phyloP scores from a whole-genome alignment of 2,797 vertebrate species.

The Clarias pachynema region DNA sequence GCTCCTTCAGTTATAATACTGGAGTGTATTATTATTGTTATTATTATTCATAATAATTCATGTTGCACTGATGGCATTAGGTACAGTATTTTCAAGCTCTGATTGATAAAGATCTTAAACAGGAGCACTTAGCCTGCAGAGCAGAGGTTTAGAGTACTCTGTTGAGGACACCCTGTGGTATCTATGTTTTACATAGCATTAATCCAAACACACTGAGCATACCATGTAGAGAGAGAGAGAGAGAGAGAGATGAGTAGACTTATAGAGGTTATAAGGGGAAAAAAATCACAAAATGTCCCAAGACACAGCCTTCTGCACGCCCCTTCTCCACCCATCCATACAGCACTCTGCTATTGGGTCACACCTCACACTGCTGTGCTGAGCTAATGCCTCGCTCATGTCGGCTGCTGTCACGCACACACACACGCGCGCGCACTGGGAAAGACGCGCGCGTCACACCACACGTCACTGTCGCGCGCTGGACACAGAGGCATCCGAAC shows the following conservation, averaged over 20 bases:
- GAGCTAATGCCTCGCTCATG: not conserved
- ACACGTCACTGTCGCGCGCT: slow-evolving; percentile 43
- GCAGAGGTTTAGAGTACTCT: too few relatives aligned
- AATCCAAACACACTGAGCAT: not conserved
- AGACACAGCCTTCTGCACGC: not conserved
- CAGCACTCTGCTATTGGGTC: not conserved
- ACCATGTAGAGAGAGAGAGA: not conserved
- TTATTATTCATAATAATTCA: too few relatives aligned
- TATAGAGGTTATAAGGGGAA: not conserved
- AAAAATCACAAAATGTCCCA: not conserved
- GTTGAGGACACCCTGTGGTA: not conserved
- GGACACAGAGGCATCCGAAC: slow-evolving; percentile 40
- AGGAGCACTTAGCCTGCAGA: not conserved
- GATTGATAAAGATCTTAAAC: not conserved
- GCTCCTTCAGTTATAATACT: not conserved
- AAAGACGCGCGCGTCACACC: not conserved
- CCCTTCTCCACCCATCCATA: not conserved
- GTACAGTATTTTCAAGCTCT: not conserved
- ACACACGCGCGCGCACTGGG: not conserved
- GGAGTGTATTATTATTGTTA: not conserved
- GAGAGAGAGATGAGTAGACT: not conserved
- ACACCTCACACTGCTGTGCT: not conserved
- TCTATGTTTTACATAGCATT: not conserved
- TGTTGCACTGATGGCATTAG: not conserved
- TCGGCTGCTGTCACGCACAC: not conserved